Base-by-base conservation (phyloP, 2,113 vertebrate species). In the Myotis yumanensis region DNA sequence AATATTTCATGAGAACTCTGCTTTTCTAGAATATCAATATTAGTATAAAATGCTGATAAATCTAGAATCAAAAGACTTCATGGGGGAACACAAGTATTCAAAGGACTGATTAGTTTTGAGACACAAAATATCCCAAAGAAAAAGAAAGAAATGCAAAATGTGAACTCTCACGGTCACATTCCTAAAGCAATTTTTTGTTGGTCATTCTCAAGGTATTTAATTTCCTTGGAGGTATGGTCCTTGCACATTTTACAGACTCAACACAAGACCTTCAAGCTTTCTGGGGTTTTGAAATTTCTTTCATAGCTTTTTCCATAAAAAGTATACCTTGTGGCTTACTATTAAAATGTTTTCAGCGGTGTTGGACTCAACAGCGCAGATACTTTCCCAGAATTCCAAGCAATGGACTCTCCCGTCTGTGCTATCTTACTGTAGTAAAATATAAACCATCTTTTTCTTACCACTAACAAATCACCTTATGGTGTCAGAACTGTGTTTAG, bases 401-500 rank as follows among this genome's bases (percentile, higher is more conserved):
- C 8, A 73, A 59, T 2, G 62, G 68, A 46, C 69, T 96, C 54
- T 72, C 69, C 72, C 32, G 5, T 81, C 75, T 90, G 28, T 48
- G 57, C 77, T 89, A 71, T 83, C 93, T 93, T 79, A 82, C 54
- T 76, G 64, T 71, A 54, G n/a, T 87, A 72, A 84, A 95, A 93
- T 91, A 96, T 22, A 73, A 93, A 80, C 72, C 90, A 96, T 64
- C 85, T 94, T 95, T 91, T 92, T 75, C 92, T 93, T 96, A 75
- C 81, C 68, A 93, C 35, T 96, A 87, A 95, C 94, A 96, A 96
- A 92, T 94, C 85, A 97, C 88, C 85, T 93, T 96, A 95, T 90
- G 90, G 89, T 95, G 81, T 95, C 90, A 93, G 73, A 94, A 95
- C 81, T 96, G 93, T 97, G 93, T 97, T 97, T 96, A 95, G 91